Evolutionary conservation across 2,888 invertebrate species (phyloP), one percentile per base, ranked within the genome.

Genomic region (Erebia epiphron): DNA sequence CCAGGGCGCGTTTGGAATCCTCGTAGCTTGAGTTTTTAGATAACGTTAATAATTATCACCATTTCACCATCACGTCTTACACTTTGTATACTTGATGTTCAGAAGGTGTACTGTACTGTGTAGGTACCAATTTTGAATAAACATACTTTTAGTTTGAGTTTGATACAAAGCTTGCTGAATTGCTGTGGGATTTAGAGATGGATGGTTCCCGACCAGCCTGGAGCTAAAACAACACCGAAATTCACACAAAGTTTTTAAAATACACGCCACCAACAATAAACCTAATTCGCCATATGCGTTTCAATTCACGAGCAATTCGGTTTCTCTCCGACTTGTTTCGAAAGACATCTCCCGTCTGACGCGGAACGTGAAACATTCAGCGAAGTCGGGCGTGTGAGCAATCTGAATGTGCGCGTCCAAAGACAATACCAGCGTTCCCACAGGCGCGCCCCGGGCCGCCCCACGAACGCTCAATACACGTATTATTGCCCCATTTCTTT

Each of bases 351-450:
- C 77, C 77, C 74, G 76, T 78, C 77, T 75, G 76, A 13, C 49
- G 62, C 8, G 21, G 26, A 26, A 26, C 62, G 46, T 18, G n/a
- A n/a, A 61, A 70, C 69, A 69, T 69, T 68, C 69, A 62, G 68
- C 68, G 65, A 58, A 76, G 76, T 73, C 76, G 75, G 71, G 80
- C 82, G 86, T 79, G 77, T 85, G 86, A 83, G 82, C 86, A 85
- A 80, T 75, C 79, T 83, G 78, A 86, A 87, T 84, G 84, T 78
- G 79, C 66, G 73, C 80, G 77, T 76, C 76, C 77, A 83, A 81
- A 86, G 86, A 91, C 90, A 91, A 91, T 83, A 79, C 77, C 73
- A 72, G 71, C 74, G 86, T 89, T 89, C 89, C 89, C 89, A 89
- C 87, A 87, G 78, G 82, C 87, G 81, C 86, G 87, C 90, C 88